These are phyloP conservation scores for Macropus fuliginosus DNA, from an alignment of 2,797 vertebrate species.

Conservation along the genomic window DNA sequence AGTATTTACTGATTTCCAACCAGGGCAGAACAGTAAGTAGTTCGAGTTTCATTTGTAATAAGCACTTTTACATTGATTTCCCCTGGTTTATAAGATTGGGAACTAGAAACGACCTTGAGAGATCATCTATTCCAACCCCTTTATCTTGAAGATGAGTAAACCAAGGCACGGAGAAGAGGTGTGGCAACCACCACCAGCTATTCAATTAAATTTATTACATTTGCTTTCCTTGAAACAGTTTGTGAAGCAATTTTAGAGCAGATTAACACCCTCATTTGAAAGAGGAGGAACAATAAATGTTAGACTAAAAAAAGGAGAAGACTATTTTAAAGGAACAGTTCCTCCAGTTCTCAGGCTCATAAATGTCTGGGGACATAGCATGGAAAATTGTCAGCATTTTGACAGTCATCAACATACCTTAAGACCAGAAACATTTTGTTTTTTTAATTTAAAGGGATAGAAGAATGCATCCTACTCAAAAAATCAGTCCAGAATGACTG, in stretches of 20 bases:
- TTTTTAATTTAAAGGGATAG: neutral
- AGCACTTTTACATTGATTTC: neutral
- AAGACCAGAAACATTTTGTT: neutral
- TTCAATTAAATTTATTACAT: neutral
- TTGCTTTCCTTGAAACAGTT: neutral
- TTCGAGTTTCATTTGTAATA: neutral
- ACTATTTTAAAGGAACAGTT: neutral
- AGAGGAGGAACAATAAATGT: neutral
- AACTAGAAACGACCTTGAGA: neutral
- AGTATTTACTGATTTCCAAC: neutral
- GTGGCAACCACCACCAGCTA: neutral
- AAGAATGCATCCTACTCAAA: neutral
- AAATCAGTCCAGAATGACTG: neutral
- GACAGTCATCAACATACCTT: neutral
- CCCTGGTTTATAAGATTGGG: neutral
- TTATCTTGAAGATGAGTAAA: neutral
- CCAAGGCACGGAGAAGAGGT: neutral
- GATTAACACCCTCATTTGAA: neutral
- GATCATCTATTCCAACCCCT: neutral
- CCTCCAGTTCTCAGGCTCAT: neutral
- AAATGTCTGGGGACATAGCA: neutral
- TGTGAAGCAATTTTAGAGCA: neutral
- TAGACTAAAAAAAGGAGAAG: neutral
- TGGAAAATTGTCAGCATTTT: neutral
- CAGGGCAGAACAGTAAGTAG: neutral